Percentiles rank a stretch among this genome's conserved stretches.
phyloP scores from a whole-genome alignment of 2,797 vertebrate species.

The Gorsachius magnificus region DNA sequence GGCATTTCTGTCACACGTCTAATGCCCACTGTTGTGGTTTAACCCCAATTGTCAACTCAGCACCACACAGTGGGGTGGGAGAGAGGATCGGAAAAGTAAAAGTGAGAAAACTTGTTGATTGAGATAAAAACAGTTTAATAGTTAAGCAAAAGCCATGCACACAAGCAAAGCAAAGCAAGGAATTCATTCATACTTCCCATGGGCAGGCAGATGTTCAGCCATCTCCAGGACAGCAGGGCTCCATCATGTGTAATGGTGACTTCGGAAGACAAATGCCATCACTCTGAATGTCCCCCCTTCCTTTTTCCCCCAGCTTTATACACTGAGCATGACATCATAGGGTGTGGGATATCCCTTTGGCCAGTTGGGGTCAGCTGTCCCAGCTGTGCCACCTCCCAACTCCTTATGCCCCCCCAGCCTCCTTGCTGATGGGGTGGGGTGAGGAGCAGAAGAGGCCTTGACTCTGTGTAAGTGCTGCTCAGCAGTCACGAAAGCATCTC shows the following conservation, averaged over 20 bases:
- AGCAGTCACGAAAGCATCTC: background rate
- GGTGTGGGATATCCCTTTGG: background rate
- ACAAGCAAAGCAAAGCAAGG: background rate
- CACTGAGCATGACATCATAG: background rate
- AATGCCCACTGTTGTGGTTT: background rate
- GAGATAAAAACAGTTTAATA: background rate
- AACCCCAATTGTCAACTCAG: background rate
- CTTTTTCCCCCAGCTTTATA: background rate
- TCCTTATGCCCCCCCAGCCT: background rate
- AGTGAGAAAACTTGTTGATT: background rate
- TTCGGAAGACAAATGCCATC: background rate
- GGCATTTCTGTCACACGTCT: background rate
- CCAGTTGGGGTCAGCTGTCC: background rate
- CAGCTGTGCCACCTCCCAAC: background rate
- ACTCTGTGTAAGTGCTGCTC: background rate
- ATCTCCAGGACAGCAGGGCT: background rate
- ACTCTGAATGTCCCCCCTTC: fast-evolving
- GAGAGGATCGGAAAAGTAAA: background rate
- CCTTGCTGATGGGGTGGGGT: background rate
- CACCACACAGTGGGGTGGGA: background rate
- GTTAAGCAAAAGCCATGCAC: background rate
- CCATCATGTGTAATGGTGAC: fast-evolving
- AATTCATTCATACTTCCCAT: background rate
- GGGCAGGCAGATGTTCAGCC: background rate
- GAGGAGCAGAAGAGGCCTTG: background rate